Conservation (phyloP, 2,888 invertebrate genomes). For the Scaptodrosophila latifasciaeformis region DNA sequence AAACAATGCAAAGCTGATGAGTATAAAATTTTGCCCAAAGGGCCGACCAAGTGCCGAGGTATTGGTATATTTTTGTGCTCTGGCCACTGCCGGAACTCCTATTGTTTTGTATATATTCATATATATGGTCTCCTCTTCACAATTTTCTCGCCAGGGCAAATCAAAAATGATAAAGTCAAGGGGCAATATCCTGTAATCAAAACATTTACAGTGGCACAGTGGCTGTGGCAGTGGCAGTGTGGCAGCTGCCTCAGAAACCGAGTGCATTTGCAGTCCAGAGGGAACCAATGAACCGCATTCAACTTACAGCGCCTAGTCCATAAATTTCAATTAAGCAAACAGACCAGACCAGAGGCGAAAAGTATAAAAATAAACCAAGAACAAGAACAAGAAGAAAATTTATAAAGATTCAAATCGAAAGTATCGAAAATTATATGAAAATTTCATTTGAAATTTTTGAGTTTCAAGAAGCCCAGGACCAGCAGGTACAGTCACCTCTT, state of each 20-base stretch:
- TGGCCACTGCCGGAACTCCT: too few species aligned
- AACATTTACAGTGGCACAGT: slow-evolving; percentile 24
- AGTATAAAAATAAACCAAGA: background rate
- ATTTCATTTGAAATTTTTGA: too few species aligned
- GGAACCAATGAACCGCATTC: slow-evolving; percentile 1
- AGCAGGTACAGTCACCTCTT: too few species aligned
- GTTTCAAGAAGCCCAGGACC: too few species aligned
- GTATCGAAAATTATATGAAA: too few species aligned
- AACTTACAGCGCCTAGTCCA: slow-evolving; percentile 48
- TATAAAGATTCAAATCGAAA: too few species aligned
- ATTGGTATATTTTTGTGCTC: too few species aligned
- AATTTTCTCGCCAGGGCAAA: too few species aligned
- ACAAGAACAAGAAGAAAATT: background rate
- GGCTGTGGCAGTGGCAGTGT: slow-evolving; percentile 19
- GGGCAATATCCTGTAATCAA: slow-evolving; percentile 56
- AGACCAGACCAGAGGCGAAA: slow-evolving; percentile 13
- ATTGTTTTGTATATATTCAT: too few species aligned
- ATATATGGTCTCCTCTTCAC: too few species aligned
- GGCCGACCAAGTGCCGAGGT: too few species aligned
- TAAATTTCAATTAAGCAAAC: slow-evolving; percentile 62
- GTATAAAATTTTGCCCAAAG: background rate
- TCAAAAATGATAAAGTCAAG: slow-evolving; percentile 52
- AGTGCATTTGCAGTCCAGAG: slow-evolving; percentile 3
- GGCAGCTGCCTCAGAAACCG: slow-evolving; percentile 4
- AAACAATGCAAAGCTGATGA: slow-evolving; percentile 2